Conservation (phyloP, 2,797 vertebrate genomes). For the Ptychadena robeensis region DNA sequence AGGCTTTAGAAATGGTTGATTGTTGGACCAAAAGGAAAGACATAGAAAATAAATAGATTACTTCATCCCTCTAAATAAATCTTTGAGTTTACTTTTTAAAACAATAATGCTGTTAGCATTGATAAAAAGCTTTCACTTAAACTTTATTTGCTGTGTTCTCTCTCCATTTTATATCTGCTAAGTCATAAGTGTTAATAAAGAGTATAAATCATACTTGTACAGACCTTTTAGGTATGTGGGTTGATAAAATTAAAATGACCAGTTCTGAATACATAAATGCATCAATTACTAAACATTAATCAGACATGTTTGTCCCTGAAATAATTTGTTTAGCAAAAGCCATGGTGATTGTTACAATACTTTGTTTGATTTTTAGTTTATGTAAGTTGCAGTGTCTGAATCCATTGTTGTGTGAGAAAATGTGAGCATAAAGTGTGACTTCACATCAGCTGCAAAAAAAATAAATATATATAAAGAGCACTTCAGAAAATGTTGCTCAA, state of each 20-base stretch:
- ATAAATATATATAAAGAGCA: conserved; percentile 5
- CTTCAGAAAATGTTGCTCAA: conserved; percentile 18
- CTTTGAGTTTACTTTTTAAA: too few species aligned
- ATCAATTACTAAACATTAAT: not conserved
- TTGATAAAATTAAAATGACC: not conserved
- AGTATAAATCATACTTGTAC: not conserved
- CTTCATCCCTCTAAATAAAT: too few species aligned
- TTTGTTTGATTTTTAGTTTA: not conserved
- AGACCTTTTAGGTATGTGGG: not conserved
- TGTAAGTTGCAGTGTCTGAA: not conserved
- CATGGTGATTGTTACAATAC: not conserved
- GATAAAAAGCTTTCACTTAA: too few species aligned
- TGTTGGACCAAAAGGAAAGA: too few species aligned
- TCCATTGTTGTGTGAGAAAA: conserved; percentile 15
- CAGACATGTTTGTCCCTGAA: not conserved
- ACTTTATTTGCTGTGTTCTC: too few species aligned
- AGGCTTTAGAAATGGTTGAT: too few species aligned
- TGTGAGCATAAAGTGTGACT: not conserved
- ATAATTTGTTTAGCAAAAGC: conserved; percentile 2
- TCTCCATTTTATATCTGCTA: too few species aligned
- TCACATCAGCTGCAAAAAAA: not conserved
- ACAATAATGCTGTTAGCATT: too few species aligned
- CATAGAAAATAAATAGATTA: too few species aligned
- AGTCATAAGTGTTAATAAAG: not conserved
- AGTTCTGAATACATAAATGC: not conserved